phyloP scores from a whole-genome alignment of 2,113 vertebrate genomes.

The Montifringilla adamsi region DNA sequence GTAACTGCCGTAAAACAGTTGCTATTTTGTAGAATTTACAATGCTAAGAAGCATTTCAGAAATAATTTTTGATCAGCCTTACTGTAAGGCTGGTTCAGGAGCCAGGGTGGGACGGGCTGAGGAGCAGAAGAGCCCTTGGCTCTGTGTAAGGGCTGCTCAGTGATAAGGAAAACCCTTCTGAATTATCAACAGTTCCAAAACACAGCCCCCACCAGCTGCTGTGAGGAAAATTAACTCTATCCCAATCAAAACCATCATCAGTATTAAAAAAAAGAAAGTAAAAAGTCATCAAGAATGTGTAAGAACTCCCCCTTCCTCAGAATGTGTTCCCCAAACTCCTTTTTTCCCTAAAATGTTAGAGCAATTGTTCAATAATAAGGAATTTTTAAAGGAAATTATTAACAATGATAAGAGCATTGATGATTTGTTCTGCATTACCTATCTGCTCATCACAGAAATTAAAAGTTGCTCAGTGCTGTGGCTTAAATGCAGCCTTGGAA shows the following conservation, averaged over 20 bases:
- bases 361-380: not conserved
- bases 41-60: not conserved
- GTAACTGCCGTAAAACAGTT: not conserved
- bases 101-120: not conserved
- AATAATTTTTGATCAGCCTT: not conserved
- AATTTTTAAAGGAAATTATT: not conserved
- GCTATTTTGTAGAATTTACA: not conserved
- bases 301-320: not conserved
- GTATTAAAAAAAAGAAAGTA: rapidly evolving
- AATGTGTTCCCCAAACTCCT: not conserved
- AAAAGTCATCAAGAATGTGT: too few species aligned
- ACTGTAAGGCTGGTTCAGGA: not conserved
- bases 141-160: not conserved
- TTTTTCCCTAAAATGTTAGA: not conserved
- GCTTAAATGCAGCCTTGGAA: not conserved
- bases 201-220: not conserved
- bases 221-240: not conserved
- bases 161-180: not conserved
- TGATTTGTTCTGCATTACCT: not conserved
- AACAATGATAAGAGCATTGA: not conserved
- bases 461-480: not conserved
- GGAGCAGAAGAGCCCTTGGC: not conserved
- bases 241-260: not conserved
- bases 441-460: not conserved
- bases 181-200: not conserved